Base-by-base conservation (phyloP, 2,888 invertebrate genomes). In the Drosophila colorata region DNA sequence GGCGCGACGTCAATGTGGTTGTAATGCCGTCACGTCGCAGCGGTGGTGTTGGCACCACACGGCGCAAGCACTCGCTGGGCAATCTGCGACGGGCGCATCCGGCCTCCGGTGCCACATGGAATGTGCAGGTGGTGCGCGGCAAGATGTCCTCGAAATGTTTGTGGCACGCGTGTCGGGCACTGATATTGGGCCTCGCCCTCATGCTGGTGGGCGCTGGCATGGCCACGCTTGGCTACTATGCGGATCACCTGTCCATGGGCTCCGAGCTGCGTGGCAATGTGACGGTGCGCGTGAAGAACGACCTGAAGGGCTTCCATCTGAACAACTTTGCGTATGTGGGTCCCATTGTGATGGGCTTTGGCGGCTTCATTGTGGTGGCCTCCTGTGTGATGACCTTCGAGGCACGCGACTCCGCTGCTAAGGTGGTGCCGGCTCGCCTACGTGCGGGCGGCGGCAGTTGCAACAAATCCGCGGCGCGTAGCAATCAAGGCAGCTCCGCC, bases 341-440 rank as follows among this genome's bases (percentile, higher is more conserved):
- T 0, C 99, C 99, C 2, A 97, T 98, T 74, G 96, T 99, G 55
- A 99, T 99, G 98, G 99, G 99, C 31, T 96, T 98, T 69, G 98
- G 99, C 92, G 98, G 97, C 38, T 99, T 99, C 91, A 97, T 98
- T 79, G 97, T 99, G 40, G 98, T 99, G 20, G 98, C 98, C 31
- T 98, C 98, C 0, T 98, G 98, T 90, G 99, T 99, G 55, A 98
- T 99, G 96, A 99, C 98, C n/a, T 98, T 99, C 90, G 99, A 99
- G 91, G 98, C 98, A 0, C 94, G 98, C 3, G 99, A 99, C 92
- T 97, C 97, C 69, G 97, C 98, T 0, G 97, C 98, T 2, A 96
- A 96, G 91, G 97, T 98, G 55, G 97, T 97, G 14, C 97, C 97
- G 1, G 97, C 97, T 33, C 94, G 95, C 20, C 93, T 95, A 65